phyloP scores from a whole-genome alignment of 1,140 invertebrate genomes.

The Lethrus apterus region DNA sequence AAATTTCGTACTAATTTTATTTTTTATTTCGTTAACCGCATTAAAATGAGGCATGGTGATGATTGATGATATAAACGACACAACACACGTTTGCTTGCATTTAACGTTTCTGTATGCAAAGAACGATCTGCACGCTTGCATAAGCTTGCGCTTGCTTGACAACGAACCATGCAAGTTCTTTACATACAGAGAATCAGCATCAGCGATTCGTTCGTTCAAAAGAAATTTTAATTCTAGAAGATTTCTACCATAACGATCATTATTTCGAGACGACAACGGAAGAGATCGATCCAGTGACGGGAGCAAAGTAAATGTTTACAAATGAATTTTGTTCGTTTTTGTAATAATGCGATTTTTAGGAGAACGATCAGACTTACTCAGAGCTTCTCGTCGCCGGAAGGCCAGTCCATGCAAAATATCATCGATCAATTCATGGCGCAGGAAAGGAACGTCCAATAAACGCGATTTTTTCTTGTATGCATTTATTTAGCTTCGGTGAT shows the following conservation, averaged over 20 bases:
- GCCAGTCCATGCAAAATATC: slow-evolving; percentile 48
- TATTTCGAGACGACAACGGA: slow-evolving; percentile 47
- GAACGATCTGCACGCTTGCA: slow-evolving; percentile 15
- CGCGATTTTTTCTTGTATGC: background rate
- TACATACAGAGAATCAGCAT: background rate
- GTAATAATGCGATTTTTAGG: slow-evolving; percentile 32
- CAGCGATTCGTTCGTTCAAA: background rate
- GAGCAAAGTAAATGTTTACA: slow-evolving; percentile 44
- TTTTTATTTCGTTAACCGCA: slow-evolving; percentile 12
- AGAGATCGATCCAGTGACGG: slow-evolving; percentile 47
- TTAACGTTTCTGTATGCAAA: slow-evolving; percentile 33
- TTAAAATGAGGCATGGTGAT: slow-evolving; percentile 38
- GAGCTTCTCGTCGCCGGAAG: slow-evolving; percentile 31
- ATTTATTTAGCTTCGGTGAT: slow-evolving; percentile 8
- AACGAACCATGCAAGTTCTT: background rate
- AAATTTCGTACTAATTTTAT: background rate
- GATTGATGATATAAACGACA: too few species aligned
- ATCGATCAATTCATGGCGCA: slow-evolving; percentile 50
- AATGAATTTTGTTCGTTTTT: slow-evolving; percentile 1
- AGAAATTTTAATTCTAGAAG: slow-evolving; percentile 33
- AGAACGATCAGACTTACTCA: slow-evolving; percentile 45
- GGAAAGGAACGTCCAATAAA: slow-evolving; percentile 34
- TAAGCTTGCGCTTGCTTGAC: slow-evolving; percentile 2
- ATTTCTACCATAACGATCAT: slow-evolving; percentile 53
- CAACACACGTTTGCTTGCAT: slow-evolving; percentile 25